These are phyloP conservation scores for Castor canadensis DNA, from an alignment of 2,113 vertebrate genomes.

Conservation along the genomic window DNA sequence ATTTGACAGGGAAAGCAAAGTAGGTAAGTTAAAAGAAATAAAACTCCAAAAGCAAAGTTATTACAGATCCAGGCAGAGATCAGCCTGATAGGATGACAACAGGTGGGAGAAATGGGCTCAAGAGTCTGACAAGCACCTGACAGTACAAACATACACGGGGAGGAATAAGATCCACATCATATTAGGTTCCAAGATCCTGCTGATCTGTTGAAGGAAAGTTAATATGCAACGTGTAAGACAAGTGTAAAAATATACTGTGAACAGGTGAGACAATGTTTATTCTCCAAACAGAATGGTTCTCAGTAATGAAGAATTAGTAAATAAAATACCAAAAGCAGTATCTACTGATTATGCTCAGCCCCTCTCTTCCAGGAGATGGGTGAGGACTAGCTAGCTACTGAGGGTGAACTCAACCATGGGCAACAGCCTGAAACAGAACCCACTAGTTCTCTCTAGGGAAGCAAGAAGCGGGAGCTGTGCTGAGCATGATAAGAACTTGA, in stretches of 20 bases:
- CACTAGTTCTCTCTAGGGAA: slow-evolving; percentile 17
- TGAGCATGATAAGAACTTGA: background rate
- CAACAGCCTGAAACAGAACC: background rate
- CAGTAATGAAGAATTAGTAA: background rate
- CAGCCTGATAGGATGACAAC: background rate
- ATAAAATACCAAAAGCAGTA: slow-evolving; percentile 17
- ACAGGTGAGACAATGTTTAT: slow-evolving; percentile 21
- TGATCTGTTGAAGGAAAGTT: slow-evolving; percentile 53
- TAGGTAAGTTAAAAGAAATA: background rate
- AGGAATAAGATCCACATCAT: slow-evolving; percentile 39
- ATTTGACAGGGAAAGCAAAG: background rate
- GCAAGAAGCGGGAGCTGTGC: background rate
- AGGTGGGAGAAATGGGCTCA: background rate
- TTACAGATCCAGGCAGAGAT: background rate
- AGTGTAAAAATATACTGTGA: slow-evolving; percentile 31
- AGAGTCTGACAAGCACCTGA: background rate
- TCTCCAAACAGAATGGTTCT: slow-evolving; percentile 33
- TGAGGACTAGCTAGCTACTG: background rate
- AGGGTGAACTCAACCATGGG: background rate
- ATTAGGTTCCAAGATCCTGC: slow-evolving; percentile 7
- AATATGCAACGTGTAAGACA: slow-evolving; percentile 60
- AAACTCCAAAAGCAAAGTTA: slow-evolving; percentile 29
- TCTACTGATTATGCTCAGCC: background rate
- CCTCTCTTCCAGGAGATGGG: background rate
- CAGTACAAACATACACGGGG: background rate